Evolutionary conservation across 2,888 invertebrate species (phyloP).

Genomic region (Lepidochrysops patricia): DNA sequence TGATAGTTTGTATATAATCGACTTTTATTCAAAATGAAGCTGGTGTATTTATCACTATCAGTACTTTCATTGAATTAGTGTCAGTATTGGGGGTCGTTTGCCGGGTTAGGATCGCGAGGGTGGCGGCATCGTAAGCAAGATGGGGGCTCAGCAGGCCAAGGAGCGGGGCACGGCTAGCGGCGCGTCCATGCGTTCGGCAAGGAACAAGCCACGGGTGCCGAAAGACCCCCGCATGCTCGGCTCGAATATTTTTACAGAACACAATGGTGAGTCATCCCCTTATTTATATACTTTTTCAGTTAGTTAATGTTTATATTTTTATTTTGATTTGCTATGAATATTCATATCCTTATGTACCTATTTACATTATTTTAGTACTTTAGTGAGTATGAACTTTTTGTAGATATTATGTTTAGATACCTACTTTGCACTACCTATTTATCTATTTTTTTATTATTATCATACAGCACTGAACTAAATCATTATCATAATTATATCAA

Average conservation of each 20-base stretch:
- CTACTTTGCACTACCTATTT: not conserved
- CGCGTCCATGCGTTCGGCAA: slow-evolving; percentile 82
- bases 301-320: not conserved
- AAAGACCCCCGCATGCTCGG: slow-evolving; percentile 90
- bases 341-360: not conserved
- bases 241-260: slow-evolving; percentile 95
- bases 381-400: not conserved
- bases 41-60: slow-evolving; percentile 38
- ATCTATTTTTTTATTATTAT: not conserved
- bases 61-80: slow-evolving; percentile 51
- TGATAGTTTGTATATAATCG: slow-evolving; percentile 17
- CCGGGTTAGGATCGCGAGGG: slow-evolving; percentile 79
- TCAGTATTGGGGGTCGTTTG: slow-evolving; percentile 29
- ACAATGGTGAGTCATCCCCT: slow-evolving; percentile 83
- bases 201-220: slow-evolving; percentile 82
- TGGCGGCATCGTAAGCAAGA: slow-evolving; percentile 63
- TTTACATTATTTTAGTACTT: not conserved
- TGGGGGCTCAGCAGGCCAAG: slow-evolving; percentile 96
- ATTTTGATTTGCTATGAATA: not conserved
- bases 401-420: not conserved
- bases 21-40: slow-evolving; percentile 34
- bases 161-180: slow-evolving; percentile 86
- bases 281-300: not conserved
- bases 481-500: too few species aligned
- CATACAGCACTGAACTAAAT: too few species aligned